Evolutionary conservation across 2,113 vertebrate species (phyloP).

Genomic region (Lathamus discolor): DNA sequence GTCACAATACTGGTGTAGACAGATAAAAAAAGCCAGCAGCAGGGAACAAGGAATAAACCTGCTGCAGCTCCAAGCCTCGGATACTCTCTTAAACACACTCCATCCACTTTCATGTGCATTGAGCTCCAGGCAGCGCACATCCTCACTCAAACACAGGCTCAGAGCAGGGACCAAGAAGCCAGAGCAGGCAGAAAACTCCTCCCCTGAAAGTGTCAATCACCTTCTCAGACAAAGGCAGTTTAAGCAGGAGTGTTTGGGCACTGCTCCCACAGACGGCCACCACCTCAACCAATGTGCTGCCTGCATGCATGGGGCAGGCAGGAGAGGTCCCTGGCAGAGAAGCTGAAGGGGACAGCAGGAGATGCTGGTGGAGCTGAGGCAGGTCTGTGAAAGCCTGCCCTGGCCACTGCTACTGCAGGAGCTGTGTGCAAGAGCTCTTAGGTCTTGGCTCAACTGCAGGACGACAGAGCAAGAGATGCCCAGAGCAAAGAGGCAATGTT

Average conservation of each 20-base stretch:
- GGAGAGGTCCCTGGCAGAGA: not conserved
- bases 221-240: not conserved
- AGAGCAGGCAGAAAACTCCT: not conserved
- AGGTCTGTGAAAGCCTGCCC: not conserved
- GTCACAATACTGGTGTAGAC: fast-evolving
- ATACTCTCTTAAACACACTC: not conserved
- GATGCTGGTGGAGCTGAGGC: not conserved
- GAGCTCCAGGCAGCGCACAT: not conserved
- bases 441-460: not conserved
- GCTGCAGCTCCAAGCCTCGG: not conserved
- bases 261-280: not conserved
- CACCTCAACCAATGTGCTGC: not conserved
- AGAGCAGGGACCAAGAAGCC: not conserved
- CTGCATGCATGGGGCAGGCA: not conserved
- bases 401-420: not conserved
- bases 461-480: not conserved
- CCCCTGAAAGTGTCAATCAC: fast-evolving
- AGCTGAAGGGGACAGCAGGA: not conserved
- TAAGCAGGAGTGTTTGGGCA: not conserved
- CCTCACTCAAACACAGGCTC: not conserved
- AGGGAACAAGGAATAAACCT: not conserved
- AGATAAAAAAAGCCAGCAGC: not conserved
- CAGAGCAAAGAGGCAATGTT: not conserved
- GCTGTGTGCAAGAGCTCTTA: not conserved
- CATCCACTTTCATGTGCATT: fast-evolving